A percentile compares a stretch with the other conserved stretches of the same genome.
These are phyloP conservation scores for Mungos mungo DNA, from an alignment of 2,113 vertebrate genomes.

Conservation along the genomic window DNA sequence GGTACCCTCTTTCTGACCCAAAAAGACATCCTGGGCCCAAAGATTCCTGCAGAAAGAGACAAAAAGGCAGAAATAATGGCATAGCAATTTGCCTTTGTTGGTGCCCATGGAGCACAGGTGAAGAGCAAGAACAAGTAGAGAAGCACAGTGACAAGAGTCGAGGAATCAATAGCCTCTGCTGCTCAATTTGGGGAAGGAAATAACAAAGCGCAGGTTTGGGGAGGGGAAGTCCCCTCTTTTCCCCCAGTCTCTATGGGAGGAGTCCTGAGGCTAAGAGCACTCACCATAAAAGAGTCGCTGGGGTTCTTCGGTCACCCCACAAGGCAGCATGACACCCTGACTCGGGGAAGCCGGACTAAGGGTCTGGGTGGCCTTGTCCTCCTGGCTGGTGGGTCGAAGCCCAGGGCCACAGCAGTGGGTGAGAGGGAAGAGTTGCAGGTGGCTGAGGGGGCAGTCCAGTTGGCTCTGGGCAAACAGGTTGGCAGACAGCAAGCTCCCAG, in stretches of 20 bases:
- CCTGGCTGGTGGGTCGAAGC: conserved; percentile 85
- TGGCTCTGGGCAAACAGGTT: conserved; percentile 87
- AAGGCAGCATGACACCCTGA: conserved; percentile 90
- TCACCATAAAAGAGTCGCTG: conserved; percentile 91
- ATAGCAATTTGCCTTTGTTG: not conserved
- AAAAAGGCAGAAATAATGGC: not conserved
- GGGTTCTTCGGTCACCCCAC: conserved; percentile 89
- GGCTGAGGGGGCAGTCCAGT: conserved; percentile 85
- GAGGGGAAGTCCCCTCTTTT: conserved; percentile 66
- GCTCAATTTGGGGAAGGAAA: conserved; percentile 72
- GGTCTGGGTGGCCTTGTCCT: conserved; percentile 91
- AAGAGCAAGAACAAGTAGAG: conserved; percentile 43
- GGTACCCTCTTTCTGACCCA: not conserved
- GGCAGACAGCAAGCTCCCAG: conserved; percentile 85
- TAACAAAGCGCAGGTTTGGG: conserved; percentile 65
- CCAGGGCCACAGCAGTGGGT: conserved; percentile 89
- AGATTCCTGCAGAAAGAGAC: not conserved
- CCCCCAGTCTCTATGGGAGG: conserved; percentile 66
- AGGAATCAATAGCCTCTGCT: not conserved
- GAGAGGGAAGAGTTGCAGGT: conserved; percentile 88
- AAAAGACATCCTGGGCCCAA: not conserved
- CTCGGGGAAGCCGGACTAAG: conserved; percentile 87
- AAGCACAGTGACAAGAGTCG: conserved; percentile 39
- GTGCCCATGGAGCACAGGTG: conserved; percentile 21
- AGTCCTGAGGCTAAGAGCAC: conserved; percentile 75